These are phyloP conservation scores for Proteles cristata DNA, from an alignment of 2,113 vertebrate genomes.

Conservation along the genomic window DNA sequence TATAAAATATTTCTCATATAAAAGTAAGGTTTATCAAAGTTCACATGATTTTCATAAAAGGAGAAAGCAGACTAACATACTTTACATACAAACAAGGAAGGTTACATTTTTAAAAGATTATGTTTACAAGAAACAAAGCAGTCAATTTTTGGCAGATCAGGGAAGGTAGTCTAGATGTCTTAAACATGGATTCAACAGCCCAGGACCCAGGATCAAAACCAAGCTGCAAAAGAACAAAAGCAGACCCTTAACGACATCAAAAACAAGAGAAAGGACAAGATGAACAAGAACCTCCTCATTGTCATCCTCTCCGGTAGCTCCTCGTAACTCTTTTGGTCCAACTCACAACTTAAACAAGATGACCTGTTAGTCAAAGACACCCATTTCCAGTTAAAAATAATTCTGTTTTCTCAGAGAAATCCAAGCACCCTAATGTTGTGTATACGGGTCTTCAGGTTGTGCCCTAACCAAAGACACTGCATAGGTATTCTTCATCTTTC, in stretches of 20 bases:
- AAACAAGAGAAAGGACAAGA: not conserved
- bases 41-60: not conserved
- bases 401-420: not conserved
- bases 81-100: not conserved
- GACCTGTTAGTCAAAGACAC: not conserved
- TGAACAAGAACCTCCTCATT: not conserved
- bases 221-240: not conserved
- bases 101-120: not conserved
- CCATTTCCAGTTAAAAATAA: not conserved
- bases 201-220: not conserved
- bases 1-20: not conserved
- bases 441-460: not conserved
- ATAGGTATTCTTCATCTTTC: not conserved
- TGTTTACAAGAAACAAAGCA: constrained; percentile 26
- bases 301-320: not conserved
- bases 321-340: not conserved
- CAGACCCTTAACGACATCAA: not conserved
- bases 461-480: not conserved
- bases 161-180: not conserved
- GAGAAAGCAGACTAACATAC: not conserved
- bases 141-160: not conserved
- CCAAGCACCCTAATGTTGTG: not conserved
- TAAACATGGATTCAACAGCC: not conserved
- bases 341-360: not conserved
- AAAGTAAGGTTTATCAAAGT: not conserved